Conservation (phyloP, 2,797 vertebrate species). For the Diceros bicornis region DNA sequence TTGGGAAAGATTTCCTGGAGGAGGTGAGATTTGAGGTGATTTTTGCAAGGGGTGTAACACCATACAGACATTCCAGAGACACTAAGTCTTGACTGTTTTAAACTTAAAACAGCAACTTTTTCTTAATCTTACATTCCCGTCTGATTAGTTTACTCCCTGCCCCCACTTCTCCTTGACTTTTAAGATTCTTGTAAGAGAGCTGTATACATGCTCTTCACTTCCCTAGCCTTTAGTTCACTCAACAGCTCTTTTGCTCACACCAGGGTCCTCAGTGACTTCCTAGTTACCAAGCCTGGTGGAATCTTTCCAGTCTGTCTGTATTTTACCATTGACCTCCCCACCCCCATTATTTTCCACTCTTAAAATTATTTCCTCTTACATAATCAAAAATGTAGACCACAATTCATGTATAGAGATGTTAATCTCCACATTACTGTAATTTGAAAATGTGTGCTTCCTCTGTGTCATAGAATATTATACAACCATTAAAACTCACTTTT, state of each 20-base stretch:
- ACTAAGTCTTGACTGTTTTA: not conserved
- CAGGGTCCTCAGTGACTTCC: not conserved
- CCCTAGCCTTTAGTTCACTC: not conserved
- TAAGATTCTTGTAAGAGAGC: not conserved
- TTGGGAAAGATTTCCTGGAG: slow-evolving; percentile 27
- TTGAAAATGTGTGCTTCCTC: not conserved
- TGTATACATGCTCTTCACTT: not conserved
- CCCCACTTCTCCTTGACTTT: not conserved
- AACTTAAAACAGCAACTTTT: slow-evolving; percentile 15
- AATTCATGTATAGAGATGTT: not conserved
- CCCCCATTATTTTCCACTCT: slow-evolving; percentile 11
- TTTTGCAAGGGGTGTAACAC: not conserved
- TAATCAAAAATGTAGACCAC: not conserved
- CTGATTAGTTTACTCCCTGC: not conserved
- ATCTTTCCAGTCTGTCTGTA: not conserved
- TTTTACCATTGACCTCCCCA: not conserved
- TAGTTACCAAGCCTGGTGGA: not conserved
- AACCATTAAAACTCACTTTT: not conserved
- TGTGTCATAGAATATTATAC: not conserved
- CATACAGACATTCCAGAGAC: not conserved
- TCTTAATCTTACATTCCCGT: not conserved
- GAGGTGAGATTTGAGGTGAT: slow-evolving; percentile 18
- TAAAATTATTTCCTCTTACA: slow-evolving; percentile 53
- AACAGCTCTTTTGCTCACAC: not conserved
- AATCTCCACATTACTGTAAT: not conserved